Evolutionary conservation across 2,888 invertebrate species (phyloP).

Genomic region (Hyposoter didymator): DNA sequence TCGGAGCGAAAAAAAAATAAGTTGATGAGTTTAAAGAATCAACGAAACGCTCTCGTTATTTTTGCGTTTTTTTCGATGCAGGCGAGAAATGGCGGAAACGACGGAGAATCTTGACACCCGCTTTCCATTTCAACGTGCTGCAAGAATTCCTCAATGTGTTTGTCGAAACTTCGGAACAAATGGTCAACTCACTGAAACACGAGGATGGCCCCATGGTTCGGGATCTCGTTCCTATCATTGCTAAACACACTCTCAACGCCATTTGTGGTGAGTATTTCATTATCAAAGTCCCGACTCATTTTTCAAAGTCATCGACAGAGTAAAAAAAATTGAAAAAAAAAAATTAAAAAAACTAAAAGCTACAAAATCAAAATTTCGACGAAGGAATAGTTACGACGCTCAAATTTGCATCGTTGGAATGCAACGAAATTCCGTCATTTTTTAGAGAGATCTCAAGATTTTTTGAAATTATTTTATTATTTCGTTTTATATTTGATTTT

Average conservation of each 20-base stretch:
- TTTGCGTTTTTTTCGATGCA: slow-evolving; percentile 25
- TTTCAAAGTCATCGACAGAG: background rate
- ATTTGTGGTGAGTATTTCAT: slow-evolving; percentile 79
- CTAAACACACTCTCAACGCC: slow-evolving; percentile 87
- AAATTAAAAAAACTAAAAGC: no score
- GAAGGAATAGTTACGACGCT: no score
- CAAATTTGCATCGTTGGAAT: no score
- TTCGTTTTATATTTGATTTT: no score
- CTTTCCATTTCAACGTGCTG: slow-evolving; percentile 87
- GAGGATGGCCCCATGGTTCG: slow-evolving; percentile 77
- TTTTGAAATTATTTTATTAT: no score
- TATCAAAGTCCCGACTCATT: background rate
- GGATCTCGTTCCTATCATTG: slow-evolving; percentile 86
- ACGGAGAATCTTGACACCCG: slow-evolving; percentile 86
- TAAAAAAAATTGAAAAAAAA: background rate
- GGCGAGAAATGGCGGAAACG: slow-evolving; percentile 84
- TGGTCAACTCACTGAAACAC: slow-evolving; percentile 76
- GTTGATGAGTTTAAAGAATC: background rate
- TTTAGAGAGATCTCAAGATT: no score
- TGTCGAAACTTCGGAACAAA: slow-evolving; percentile 82
- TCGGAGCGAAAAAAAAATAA: background rate
- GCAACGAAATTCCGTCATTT: no score
- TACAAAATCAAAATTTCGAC: no score
- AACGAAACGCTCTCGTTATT: background rate
- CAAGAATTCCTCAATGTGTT: slow-evolving; percentile 81